Percentiles rank a stretch among this genome's conserved stretches.
These are phyloP conservation scores for Thomomys bottae DNA, from an alignment of 2,113 vertebrate genomes.

Conservation along the genomic window DNA sequence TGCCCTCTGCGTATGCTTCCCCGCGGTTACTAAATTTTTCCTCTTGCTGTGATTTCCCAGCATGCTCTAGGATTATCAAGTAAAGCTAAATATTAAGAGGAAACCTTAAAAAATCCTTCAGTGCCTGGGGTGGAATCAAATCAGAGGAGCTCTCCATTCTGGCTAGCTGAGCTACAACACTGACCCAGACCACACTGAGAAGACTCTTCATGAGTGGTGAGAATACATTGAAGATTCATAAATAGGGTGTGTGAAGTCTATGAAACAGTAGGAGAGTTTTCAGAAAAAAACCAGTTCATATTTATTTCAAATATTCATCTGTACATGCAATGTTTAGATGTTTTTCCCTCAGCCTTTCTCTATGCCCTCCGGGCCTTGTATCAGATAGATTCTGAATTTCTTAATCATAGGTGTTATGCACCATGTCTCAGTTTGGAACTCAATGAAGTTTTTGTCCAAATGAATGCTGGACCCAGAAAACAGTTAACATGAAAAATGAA, in stretches of 20 bases:
- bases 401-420: conserved; percentile 74
- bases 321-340: neutral
- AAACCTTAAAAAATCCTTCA: conserved; percentile 78
- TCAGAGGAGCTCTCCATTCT: conserved; percentile 66
- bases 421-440: conserved; percentile 73
- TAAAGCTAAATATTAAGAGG: conserved; percentile 79
- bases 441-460: conserved; percentile 74
- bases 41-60: conserved; percentile 80
- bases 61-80: conserved; percentile 77
- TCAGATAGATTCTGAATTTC: conserved; percentile 76
- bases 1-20: conserved; percentile 55
- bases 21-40: conserved; percentile 70
- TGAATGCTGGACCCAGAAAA: conserved; percentile 73
- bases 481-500: conserved; percentile 62
- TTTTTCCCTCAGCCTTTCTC: conserved; percentile 77
- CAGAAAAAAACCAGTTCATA: conserved; percentile 73
- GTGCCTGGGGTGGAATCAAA: conserved; percentile 77
- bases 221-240: conserved; percentile 39
- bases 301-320: conserved; percentile 63
- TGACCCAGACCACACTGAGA: conserved; percentile 65
- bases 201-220: conserved; percentile 33
- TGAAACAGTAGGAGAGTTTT: conserved; percentile 66
- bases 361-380: conserved; percentile 48
- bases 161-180: conserved; percentile 73
- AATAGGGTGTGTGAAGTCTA: conserved; percentile 51